Conservation (phyloP, 1,140 invertebrate species). For the Nylanderia fulva region DNA sequence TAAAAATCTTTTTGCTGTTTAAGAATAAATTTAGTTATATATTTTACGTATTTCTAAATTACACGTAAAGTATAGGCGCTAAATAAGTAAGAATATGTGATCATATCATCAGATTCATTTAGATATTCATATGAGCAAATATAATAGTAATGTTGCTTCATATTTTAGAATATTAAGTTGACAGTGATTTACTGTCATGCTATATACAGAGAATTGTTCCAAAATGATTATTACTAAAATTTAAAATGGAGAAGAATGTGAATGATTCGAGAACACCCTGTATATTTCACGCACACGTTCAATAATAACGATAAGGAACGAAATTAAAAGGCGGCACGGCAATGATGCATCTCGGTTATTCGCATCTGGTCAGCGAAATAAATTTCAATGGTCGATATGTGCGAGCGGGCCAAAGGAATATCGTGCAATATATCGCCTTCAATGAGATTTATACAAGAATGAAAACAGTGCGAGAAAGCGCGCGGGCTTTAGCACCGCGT, state of each 20-base stretch:
- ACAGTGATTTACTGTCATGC: conserved; percentile 2
- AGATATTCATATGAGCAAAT: not conserved
- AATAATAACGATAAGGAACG: conserved; percentile 48
- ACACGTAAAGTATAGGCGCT: not conserved
- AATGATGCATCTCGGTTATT: conserved; percentile 65
- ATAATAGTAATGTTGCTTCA: not conserved
- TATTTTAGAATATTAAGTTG: not conserved
- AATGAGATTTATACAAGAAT: conserved; percentile 73
- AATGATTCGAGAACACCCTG: not conserved
- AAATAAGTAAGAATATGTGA: not conserved
- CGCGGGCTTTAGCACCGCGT: conserved; percentile 3
- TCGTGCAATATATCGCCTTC: conserved; percentile 63
- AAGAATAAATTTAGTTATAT: not conserved
- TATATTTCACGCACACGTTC: conserved; percentile 6
- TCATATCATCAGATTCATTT: not conserved
- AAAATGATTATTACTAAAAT: not conserved
- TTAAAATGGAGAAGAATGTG: conserved; percentile 4
- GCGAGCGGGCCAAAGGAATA: conserved; percentile 57
- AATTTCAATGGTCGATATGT: conserved; percentile 66
- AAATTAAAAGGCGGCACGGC: conserved; percentile 51
- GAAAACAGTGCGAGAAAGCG: conserved; percentile 58
- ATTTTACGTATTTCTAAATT: not conserved
- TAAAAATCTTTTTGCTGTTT: not conserved
- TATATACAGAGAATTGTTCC: not conserved
- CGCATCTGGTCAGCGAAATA: conserved; percentile 58